Evolutionary conservation across 2,113 vertebrate genomes (phyloP).

Genomic region (Chrysochloris asiatica): DNA sequence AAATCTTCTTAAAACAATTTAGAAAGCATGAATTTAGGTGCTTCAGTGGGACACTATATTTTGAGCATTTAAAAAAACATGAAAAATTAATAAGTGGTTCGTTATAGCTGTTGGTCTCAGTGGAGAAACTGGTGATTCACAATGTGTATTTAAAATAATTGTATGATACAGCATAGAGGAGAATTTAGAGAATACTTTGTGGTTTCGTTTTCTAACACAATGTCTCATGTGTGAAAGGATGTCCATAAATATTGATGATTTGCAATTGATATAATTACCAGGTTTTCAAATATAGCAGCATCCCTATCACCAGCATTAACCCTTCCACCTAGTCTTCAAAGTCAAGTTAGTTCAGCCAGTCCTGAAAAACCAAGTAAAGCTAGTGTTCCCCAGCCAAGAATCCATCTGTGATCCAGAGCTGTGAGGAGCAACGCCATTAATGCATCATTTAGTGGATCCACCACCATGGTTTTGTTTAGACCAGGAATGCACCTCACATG

Average conservation of each 20-base stretch:
- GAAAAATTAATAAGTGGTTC: conserved; percentile 40
- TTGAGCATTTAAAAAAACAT: conserved; percentile 26
- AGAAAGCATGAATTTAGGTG: not conserved
- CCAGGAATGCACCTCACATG: not conserved
- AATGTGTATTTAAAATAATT: not conserved
- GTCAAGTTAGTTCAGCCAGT: not conserved
- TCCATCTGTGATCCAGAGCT: not conserved
- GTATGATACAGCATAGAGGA: not conserved
- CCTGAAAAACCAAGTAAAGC: not conserved
- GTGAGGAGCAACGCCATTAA: not conserved
- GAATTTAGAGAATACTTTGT: not conserved
- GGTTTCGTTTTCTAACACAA: not conserved
- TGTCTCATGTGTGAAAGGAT: not conserved
- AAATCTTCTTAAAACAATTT: conserved; percentile 38
- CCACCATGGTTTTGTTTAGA: not conserved
- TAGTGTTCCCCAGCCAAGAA: not conserved
- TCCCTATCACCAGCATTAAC: not conserved
- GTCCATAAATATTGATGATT: not conserved
- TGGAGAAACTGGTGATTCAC: conserved; percentile 44
- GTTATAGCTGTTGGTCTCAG: conserved; percentile 20
- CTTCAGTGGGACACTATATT: not conserved
- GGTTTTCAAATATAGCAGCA: not conserved
- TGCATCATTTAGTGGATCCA: not conserved
- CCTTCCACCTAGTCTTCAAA: not conserved
- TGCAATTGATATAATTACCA: not conserved